Percentiles rank a stretch among this genome's conserved stretches.
Conservation (phyloP, 2,797 vertebrate genomes). For the Brachymystax lenok region DNA sequence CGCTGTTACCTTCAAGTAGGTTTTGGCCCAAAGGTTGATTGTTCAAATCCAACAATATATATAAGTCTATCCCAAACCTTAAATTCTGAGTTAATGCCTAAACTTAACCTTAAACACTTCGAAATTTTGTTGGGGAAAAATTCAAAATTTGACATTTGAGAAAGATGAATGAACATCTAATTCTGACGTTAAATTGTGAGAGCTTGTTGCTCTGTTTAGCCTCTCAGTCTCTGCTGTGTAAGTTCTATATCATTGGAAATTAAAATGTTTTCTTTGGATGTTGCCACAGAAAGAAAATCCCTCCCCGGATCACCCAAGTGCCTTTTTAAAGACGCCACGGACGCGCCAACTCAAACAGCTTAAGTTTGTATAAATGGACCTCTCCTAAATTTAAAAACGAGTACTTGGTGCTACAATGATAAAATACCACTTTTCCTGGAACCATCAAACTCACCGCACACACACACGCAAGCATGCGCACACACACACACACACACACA, state of each 20-base stretch:
- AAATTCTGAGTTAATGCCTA: too few relatives aligned
- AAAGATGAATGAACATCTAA: too few relatives aligned
- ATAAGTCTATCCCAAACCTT: too few relatives aligned
- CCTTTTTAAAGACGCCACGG: constrained; percentile 62
- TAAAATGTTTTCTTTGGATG: constrained; percentile 75
- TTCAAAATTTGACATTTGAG: too few relatives aligned
- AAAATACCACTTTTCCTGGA: constrained; percentile 67
- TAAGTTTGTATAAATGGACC: constrained; percentile 69
- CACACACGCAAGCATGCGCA: background rate
- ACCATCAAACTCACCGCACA: constrained; percentile 49
- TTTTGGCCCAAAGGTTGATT: too few relatives aligned
- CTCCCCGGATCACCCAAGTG: constrained; percentile 63
- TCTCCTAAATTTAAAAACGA: constrained; percentile 58
- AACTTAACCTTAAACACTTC: too few relatives aligned
- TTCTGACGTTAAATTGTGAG: background rate
- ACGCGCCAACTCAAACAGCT: constrained; percentile 72
- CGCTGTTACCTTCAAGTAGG: too few relatives aligned
- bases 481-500: background rate
- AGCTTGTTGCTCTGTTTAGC: constrained; percentile 64
- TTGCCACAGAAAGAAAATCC: constrained; percentile 68
- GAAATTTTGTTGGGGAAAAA: too few relatives aligned
- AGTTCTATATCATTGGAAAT: constrained; percentile 67
- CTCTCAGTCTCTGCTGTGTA: constrained; percentile 42
- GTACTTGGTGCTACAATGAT: constrained; percentile 60
- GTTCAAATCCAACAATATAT: too few relatives aligned